Conservation (phyloP, 1,140 invertebrate species). For the Zaprionus kolodkinae region DNA sequence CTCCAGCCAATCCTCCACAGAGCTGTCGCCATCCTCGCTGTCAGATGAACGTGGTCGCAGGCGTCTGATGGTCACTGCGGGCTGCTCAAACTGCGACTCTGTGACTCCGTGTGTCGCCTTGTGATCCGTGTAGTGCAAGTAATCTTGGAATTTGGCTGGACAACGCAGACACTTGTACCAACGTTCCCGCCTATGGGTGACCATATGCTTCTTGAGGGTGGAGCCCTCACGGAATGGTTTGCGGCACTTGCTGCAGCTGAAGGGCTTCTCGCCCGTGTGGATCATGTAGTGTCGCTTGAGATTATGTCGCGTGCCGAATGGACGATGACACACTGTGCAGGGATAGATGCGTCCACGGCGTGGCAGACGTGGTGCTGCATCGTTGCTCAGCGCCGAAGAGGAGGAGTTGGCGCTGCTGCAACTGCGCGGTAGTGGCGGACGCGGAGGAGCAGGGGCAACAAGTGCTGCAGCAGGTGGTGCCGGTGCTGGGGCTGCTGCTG, state of each 20-base stretch:
- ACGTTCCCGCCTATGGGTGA: conserved; percentile 74
- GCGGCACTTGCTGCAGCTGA: conserved; percentile 74
- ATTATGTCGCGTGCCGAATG: conserved; percentile 81
- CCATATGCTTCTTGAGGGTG: conserved; percentile 80
- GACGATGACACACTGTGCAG: conserved; percentile 75
- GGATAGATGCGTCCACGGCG: conserved; percentile 53
- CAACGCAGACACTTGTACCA: conserved; percentile 78
- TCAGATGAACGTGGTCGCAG: conserved; percentile 38
- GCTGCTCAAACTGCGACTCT: conserved; percentile 5
- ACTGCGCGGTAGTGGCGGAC: conserved; percentile 47
- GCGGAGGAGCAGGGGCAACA: conserved; percentile 23
- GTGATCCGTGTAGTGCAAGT: conserved; percentile 71
- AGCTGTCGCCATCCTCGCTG: conserved; percentile 64
- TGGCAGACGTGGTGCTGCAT: conserved; percentile 23
- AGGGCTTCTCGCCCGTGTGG: conserved; percentile 80
- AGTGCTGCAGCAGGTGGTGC: background rate
- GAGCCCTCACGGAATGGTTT: conserved; percentile 81
- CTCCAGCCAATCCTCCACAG: conserved; percentile 70
- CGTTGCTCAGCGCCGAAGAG: conserved; percentile 65
- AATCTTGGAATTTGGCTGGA: conserved; percentile 69
- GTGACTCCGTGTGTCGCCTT: conserved; percentile 50
- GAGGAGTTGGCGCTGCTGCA: conserved; percentile 70
- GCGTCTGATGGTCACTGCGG: background rate
- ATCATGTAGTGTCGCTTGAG: conserved; percentile 83
- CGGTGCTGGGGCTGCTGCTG: conserved; percentile 7